Evolutionary conservation across 1,140 invertebrate genomes (phyloP), one percentile per base, ranked within the genome.

Genomic region (Drosophila leontia): DNA sequence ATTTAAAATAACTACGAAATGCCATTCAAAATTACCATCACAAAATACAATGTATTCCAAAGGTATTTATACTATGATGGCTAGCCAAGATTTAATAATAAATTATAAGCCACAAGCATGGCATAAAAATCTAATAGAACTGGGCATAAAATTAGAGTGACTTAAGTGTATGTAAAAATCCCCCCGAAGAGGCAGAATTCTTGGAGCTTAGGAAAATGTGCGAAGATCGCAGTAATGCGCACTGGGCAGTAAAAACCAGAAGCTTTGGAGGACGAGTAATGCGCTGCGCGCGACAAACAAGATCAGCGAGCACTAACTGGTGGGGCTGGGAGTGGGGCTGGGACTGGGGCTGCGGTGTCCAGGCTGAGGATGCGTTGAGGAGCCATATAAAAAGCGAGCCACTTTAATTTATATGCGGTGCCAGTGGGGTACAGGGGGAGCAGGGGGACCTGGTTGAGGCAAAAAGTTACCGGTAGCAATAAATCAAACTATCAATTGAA

Each of bases 401-500:
- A 79, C 63, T 87, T 87, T 86, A 82, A 87, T 87, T 86, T 86
- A 86, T 87, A 82, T 82, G 80, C 83, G 80, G 75, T 65, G 83
- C 41, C 48, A 34, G 13, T 11, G 37, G 23, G 35, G 60, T 1
- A 34, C 17, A 17, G 5, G 8, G 37, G 26, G 47, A 26, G 48
- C 13, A 48, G 15, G 26, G 26, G 59, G 17, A 47, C 51, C 3
- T 13, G 19, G 34, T 11, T 23, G 59, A 44, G 55, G 64, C 57
- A 86, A 91, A 91, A 91, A 91, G 69, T 82, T 82, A 92, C 91
- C 91, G 88, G 91, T 92, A 91, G 91, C 91, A 92, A 92, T 92
- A 92, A 92, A 92, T 92, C 91, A 92, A 92, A 91, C 91, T 90
- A 92, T 92, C 91, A 92, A 92, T 92, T 92, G 88, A 92, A 92